Evolutionary conservation across 2,797 vertebrate species (phyloP).

Genomic region (Sebastes diploproa): DNA sequence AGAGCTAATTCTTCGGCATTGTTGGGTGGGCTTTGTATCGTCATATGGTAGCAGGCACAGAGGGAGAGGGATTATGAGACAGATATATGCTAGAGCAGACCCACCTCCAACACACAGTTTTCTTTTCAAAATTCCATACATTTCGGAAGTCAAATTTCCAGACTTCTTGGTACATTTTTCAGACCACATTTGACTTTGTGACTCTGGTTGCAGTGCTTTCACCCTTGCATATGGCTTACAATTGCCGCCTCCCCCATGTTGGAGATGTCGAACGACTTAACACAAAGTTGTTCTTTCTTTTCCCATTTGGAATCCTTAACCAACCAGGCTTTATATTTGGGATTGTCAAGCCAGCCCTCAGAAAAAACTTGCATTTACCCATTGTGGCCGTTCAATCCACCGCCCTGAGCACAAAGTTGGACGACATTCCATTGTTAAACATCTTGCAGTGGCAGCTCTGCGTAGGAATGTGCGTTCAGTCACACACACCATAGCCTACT

Average conservation of each 20-base stretch:
- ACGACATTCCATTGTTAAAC: neutral
- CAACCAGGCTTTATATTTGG: neutral
- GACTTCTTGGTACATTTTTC: neutral
- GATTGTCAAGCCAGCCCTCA: neutral
- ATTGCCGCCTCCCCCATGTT: neutral
- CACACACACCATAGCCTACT: neutral
- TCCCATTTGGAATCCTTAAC: neutral
- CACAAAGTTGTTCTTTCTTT: neutral
- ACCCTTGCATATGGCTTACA: neutral
- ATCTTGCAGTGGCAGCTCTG: neutral
- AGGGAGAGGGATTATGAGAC: conserved; percentile 68
- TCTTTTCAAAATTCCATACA: neutral
- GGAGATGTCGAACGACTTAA: neutral
- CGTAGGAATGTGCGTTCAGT: neutral
- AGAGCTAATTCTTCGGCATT: conserved; percentile 68
- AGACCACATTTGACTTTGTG: neutral
- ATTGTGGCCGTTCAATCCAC: neutral
- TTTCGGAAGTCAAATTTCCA: neutral
- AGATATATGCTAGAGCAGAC: conserved; percentile 40
- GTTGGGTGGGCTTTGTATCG: conserved; percentile 67
- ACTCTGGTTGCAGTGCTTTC: neutral
- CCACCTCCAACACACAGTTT: conserved; percentile 13
- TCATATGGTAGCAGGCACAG: conserved; percentile 62
- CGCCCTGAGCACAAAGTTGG: neutral
- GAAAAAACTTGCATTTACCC: too few species aligned